Base-by-base conservation (phyloP, 2,888 invertebrate genomes). In the Clunio marinus region DNA sequence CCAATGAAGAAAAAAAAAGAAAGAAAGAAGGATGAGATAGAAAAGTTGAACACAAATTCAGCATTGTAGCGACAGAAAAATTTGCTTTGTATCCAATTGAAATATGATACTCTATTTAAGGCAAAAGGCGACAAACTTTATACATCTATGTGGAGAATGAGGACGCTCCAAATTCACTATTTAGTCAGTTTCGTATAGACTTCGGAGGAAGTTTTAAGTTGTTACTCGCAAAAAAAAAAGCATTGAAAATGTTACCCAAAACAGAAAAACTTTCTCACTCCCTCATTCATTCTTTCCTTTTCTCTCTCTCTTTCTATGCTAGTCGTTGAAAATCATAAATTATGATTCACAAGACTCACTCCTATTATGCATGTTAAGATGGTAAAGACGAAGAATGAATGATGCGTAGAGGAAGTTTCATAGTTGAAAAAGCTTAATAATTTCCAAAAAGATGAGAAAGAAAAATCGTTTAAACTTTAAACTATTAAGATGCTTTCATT, bases 81-180 rank as follows among this genome's bases (percentile, higher is more conserved):
- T 22, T 51, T 51, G 24, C 41, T 41, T 41, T 41, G 41, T 41
- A 41, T 41, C n/a, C 41, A 41, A 41, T 41, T 41, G 41, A 41
- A 41, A 41, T 41, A 41, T 41, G 41, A 41, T 41, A 41, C 41
- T 41, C 41, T 41, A 41, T 41, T 41, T 41, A 41, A 41, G 3
- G n/a, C 3, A 41, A 32, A 32, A 32, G 32, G 8, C 4, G 32
- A 32, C 4, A 32, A 41, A 41, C 7, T 41, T 41, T 41, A 13
- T 41, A 15, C 15, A 41, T 13, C 41, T 41, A 13, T 10, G 3
- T 41, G 41, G 41, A n/a, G n/a, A n/a, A n/a, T n/a, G n/a, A n/a
- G n/a, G 41, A 4, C 13, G 15, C 41, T 41, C 15, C n/a, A n/a
- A n/a, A n/a, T 15, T 7, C 41, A 13, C 4, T 32, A 32, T 32